Percentiles rank a stretch among this genome's conserved stretches.
These are phyloP conservation scores for Radopholus similis DNA, from an alignment of 1,140 invertebrate genomes.

Conservation along the genomic window DNA sequence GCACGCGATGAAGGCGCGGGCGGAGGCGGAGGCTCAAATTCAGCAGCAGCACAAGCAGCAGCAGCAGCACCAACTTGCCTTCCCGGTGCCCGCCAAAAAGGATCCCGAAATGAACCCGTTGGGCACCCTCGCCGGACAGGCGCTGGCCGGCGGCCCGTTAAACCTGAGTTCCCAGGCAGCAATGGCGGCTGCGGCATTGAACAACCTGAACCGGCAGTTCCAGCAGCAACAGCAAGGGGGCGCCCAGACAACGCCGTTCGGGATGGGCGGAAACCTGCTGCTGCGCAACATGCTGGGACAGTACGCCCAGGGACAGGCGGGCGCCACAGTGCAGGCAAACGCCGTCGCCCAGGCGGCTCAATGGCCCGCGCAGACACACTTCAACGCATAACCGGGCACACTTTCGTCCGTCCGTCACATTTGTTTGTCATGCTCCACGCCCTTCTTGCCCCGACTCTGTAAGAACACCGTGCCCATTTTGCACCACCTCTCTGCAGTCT, in stretches of 20 bases:
- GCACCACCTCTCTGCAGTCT: too few relatives aligned
- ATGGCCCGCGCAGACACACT: not conserved
- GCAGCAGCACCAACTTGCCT: conserved; percentile 3
- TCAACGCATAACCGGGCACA: not conserved
- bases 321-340: not conserved
- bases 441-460: too few relatives aligned
- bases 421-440: too few relatives aligned
- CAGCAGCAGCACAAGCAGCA: conserved; percentile 16
- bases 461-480: too few relatives aligned
- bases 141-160: not conserved
- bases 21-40: conserved; percentile 53
- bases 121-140: not conserved
- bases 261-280: not conserved
- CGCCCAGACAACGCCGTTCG: not conserved
- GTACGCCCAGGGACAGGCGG: conserved; percentile 6
- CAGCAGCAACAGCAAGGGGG: conserved; percentile 5
- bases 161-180: conserved; percentile 11
- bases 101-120: not conserved
- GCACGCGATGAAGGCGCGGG: conserved; percentile 58
- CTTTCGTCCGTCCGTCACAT: too few relatives aligned
- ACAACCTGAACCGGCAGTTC: conserved; percentile 5
- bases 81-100: conserved; percentile 9
- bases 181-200: conserved; percentile 10
- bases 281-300: conserved; percentile 17
- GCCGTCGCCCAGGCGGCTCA: conserved; percentile 1